Evolutionary conservation across 2,113 vertebrate species (phyloP), one percentile per base, ranked within the genome.

Genomic region (Elgaria multicarinata): DNA sequence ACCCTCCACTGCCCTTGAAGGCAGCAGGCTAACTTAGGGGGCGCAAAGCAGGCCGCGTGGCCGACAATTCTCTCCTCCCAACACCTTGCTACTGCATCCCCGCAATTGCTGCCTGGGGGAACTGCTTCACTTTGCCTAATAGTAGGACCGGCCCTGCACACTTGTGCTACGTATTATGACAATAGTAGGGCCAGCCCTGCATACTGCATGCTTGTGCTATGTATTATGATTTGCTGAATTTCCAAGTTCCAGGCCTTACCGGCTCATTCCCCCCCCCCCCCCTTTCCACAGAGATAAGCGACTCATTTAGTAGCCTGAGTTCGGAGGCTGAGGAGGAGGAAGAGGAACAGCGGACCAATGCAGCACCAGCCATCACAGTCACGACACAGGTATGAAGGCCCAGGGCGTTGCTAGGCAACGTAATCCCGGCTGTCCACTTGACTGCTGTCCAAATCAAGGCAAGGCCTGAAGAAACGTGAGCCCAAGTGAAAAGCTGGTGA

Each of bases 331-430:
- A 9, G 0, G 94, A 94, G 0, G 93, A 93, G 76, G 90, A 86
- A 0, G 93, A 95, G 84, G 89, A 87, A 14, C 87, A 90, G 6
- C 90, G 0, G 6, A 88, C 33, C 10, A 58, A 31, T 28, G 0
- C 0, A 0, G 4, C 6, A 12, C 0, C 26, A 33, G 33, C 6
- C 64, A 10, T 62, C 69, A 76, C 13, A 0, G 1, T 2, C 0
- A 14, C 72, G 8, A 78, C 36, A 8, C 87, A 95, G 95, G 94
- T 94, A 86, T 66, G 90, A 3, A 4, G 74, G 50, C 2, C 4
- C 39, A 9, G 7, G 6, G 2, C 3, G 24, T 67, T 42, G 46
- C 81, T 77, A 39, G 18, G 33, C 24, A 28, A 20, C 13, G 39
- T 5, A 44, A 50, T 53, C 33, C n/a, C 24, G 42, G 39, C 62